These are phyloP conservation scores for Arvicanthis niloticus DNA, from an alignment of 2,113 vertebrate species.

Conservation along the genomic window DNA sequence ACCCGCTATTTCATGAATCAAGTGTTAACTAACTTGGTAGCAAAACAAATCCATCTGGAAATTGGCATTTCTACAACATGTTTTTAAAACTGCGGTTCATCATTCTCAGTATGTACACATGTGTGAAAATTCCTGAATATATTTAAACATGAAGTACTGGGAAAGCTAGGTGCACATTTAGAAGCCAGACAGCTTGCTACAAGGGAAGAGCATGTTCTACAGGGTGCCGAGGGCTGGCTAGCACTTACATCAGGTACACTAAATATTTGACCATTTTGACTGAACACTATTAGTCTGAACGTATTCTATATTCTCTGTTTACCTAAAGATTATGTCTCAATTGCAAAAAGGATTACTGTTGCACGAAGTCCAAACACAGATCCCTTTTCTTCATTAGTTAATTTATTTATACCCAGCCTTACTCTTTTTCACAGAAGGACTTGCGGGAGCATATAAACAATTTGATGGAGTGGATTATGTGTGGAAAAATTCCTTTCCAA, in stretches of 20 bases:
- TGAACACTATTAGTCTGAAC: not conserved
- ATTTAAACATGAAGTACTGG: slow-evolving; percentile 36
- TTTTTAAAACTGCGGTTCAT: slow-evolving; percentile 74
- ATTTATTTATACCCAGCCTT: slow-evolving; percentile 56
- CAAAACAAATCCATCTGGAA: slow-evolving; percentile 83
- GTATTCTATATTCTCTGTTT: slow-evolving; percentile 57
- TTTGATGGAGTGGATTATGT: slow-evolving; percentile 24
- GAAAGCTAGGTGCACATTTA: not conserved
- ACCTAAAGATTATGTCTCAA: slow-evolving; percentile 66
- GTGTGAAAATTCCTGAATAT: slow-evolving; percentile 64
- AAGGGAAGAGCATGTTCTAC: not conserved
- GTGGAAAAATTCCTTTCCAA: not conserved
- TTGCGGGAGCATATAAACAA: not conserved
- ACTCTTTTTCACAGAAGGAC: not conserved
- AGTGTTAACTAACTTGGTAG: slow-evolving; percentile 72
- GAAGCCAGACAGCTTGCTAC: not conserved
- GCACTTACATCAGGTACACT: not conserved
- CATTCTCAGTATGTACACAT: slow-evolving; percentile 31
- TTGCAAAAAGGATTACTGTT: slow-evolving; percentile 70
- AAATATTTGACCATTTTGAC: slow-evolving; percentile 64
- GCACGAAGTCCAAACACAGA: slow-evolving; percentile 61
- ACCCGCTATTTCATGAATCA: slow-evolving; percentile 65
- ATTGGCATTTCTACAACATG: slow-evolving; percentile 78
- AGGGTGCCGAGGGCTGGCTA: not conserved
- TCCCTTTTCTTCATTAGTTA: slow-evolving; percentile 69